Evolutionary conservation across 2,888 invertebrate genomes (phyloP).

Genomic region (Nomada fabriciana): DNA sequence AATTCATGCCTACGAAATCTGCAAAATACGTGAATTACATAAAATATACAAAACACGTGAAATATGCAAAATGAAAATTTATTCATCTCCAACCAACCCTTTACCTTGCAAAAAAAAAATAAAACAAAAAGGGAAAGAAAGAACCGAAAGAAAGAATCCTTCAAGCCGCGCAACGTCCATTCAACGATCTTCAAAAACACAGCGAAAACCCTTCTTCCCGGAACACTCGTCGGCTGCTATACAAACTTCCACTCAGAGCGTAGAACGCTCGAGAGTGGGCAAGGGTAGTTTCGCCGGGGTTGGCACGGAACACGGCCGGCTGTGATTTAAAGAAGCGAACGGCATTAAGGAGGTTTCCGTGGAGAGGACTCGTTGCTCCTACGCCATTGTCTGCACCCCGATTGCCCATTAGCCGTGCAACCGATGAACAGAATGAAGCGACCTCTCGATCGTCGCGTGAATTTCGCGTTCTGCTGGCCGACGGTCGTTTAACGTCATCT

Average conservation of each 20-base stretch:
- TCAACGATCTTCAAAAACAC: not conserved
- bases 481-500: constrained; percentile 69
- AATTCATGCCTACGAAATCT: no score
- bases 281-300: constrained; percentile 16
- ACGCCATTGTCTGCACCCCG: constrained; percentile 59
- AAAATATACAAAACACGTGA: no score
- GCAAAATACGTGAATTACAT: no score
- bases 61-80: no score
- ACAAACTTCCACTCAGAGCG: constrained; percentile 9
- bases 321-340: constrained; percentile 63
- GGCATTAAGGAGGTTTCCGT: constrained; percentile 51
- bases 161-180: constrained; percentile 8
- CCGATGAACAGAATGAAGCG: constrained; percentile 58
- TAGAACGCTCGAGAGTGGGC: not conserved
- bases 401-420: constrained; percentile 67
- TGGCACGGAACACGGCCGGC: constrained; percentile 29
- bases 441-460: constrained; percentile 45
- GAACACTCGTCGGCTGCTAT: constrained; percentile 20
- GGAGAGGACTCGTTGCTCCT: constrained; percentile 33
- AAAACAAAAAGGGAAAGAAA: not conserved
- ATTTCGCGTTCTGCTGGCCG: constrained; percentile 49
- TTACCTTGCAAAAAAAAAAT: not conserved
- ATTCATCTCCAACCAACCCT: no score
- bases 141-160: not conserved
- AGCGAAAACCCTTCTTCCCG: constrained; percentile 4